Base-by-base conservation (phyloP, 2,113 vertebrate species). In the Sprattus sprattus region DNA sequence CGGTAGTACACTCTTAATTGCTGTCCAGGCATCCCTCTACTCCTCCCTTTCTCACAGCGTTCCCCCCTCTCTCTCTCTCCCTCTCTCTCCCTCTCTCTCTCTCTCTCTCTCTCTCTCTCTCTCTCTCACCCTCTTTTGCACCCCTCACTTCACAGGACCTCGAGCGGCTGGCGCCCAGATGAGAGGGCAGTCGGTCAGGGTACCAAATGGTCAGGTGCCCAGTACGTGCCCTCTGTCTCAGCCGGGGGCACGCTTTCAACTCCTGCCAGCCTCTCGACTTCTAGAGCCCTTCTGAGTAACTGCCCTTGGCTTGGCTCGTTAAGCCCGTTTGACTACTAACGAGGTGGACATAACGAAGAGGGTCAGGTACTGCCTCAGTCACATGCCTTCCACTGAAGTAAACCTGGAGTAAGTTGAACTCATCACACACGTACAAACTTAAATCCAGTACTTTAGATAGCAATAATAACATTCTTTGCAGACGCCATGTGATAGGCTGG, bases 111-210 rank as follows among this genome's bases (percentile, higher is more conserved):
- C 28, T 52, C 46, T 44, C 16, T n/a, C 10, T 46, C 64, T 11
- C 28, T 52, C 32, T 13, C 20, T 54, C 71, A 6, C 47, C 8
- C 28, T 71, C 39, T 84, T 81, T 20, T 75, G 18, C n/a, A 28
- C 39, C 57, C 11, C n/a, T 71, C 64, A 78, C 82, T 22, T 83
- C 82, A 81, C 49, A 57, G 47, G 49, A 46, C 67, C 83, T 75
- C 57, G 2, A 50, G 39, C 82, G 81, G 32, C 46, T 6, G 20
- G 81, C 18, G n/a, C 60, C 75, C 82, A 57, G 46, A 44, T 57
- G 7, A 47, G 81, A 81, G 88, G 84, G 85, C 86, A 89, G 84
- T 46, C 81, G 82, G 47, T 87, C 46, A 25, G 81, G 83, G 83
- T 50, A 83, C 25, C 20, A 85, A 83, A 87, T 60, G 71, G 82